phyloP scores from a whole-genome alignment of 2,888 invertebrate species.

The Tetramorium bicarinatum region DNA sequence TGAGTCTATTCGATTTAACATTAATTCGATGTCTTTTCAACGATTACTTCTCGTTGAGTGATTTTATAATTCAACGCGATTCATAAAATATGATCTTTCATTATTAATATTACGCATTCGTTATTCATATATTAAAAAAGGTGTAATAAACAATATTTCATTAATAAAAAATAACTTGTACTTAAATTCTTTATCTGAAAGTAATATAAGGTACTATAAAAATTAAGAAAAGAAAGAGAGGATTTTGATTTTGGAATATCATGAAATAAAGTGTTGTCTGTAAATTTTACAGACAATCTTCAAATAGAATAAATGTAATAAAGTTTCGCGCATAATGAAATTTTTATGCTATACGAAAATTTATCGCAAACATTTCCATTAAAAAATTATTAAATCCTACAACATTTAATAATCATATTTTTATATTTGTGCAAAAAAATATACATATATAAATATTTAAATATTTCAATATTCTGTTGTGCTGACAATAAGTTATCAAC shows the following conservation, averaged over 20 bases:
- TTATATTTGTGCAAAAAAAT: background rate
- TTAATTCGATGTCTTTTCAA: too few relatives aligned
- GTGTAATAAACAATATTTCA: background rate
- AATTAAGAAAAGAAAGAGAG: background rate
- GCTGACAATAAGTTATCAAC: slow-evolving; percentile 10
- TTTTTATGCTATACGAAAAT: background rate
- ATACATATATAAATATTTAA: background rate
- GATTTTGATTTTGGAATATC: slow-evolving; percentile 11
- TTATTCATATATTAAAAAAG: background rate
- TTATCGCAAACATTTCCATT: background rate
- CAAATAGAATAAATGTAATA: background rate
- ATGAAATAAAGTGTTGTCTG: background rate
- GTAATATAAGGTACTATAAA: background rate
- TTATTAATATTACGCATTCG: background rate
- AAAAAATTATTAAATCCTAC: background rate
- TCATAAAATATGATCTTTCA: background rate
- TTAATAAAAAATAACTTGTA: background rate
- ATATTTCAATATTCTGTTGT: background rate
- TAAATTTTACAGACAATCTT: background rate
- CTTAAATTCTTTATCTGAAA: background rate
- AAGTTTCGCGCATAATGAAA: background rate
- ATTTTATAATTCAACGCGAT: background rate
- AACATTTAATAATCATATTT: slow-evolving; percentile 19
- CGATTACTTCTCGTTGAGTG: too few relatives aligned
- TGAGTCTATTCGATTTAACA: too few relatives aligned